Evolutionary conservation across 2,113 vertebrate species (phyloP), one percentile per base, ranked within the genome.

Genomic region (Leptosomus discolor): DNA sequence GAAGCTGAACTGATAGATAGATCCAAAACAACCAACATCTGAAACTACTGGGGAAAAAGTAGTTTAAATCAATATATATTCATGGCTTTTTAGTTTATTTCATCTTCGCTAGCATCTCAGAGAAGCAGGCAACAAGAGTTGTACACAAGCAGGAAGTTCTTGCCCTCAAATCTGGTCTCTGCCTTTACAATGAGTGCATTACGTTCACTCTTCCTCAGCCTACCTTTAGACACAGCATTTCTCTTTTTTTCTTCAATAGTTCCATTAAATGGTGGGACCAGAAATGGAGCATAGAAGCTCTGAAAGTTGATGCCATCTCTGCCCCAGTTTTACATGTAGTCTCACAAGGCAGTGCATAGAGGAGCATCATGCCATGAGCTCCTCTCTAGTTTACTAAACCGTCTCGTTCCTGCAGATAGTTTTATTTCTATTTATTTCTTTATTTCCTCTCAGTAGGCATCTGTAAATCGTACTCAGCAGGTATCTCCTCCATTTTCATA

Each of bases 401-500:
- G 88, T 91, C 61, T 82, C 1, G 1, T 46, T 89, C 80, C 82
- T 73, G 53, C 41, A 45, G 45, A 56, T 15, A 41, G 16, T 46
- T 58, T 11, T 57, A 77, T 78, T 82, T 11, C 19, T 36, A 26
- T 18, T 74, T 29, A 15, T 54, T 37, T 88, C n/a, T 85, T 76
- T 75, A 69, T 73, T 92, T 89, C 84, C 75, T 95, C 90, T 81
- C 68, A 41, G 60, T 56, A 67, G 67, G 51, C 5, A 5, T 29
- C 70, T 80, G 60, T 91, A 94, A 92, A 96, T 90, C 88, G 93
- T 67, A 90, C n/a, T 69, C 73, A 65, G 76, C 46, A 88, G 64
- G 67, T 71, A 71, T 67, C 41, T 88, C 56, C 56, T 30, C 22
- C 17, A 37, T 86, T 83, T 96, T 88, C 45, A 45, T 81, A 73